Conservation (phyloP, 2,797 vertebrate genomes). For the Gallinago nigripennis region DNA sequence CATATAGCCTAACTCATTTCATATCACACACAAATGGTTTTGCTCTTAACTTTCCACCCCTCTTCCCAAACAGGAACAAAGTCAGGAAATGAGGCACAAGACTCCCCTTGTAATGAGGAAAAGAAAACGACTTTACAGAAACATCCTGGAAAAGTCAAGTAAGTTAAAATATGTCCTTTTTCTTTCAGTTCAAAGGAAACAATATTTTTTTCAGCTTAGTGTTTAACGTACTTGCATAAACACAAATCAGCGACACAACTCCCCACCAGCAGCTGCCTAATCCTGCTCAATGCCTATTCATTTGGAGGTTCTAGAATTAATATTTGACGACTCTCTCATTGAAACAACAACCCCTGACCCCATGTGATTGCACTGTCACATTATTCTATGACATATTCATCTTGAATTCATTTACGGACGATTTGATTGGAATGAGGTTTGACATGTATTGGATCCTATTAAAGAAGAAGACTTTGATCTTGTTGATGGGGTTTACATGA, state of each 20-base stretch:
- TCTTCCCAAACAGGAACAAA: slow-evolving; percentile 71
- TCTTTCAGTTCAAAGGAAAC: slow-evolving; percentile 28
- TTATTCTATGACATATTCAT: slow-evolving; percentile 85
- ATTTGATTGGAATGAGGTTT: slow-evolving; percentile 84
- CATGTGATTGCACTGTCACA: slow-evolving; percentile 82
- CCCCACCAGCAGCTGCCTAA: slow-evolving; percentile 74
- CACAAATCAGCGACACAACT: slow-evolving; percentile 74
- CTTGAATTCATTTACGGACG: slow-evolving; percentile 82
- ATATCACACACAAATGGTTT: neutral
- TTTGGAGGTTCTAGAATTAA: slow-evolving; percentile 82
- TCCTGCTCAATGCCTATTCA: slow-evolving; percentile 78
- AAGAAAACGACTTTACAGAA: slow-evolving; percentile 75
- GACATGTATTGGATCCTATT: slow-evolving; percentile 82
- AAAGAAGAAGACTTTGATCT: slow-evolving; percentile 83
- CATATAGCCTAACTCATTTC: neutral
- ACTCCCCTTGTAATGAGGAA: slow-evolving; percentile 74
- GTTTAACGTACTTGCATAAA: slow-evolving; percentile 70
- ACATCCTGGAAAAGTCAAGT: slow-evolving; percentile 77
- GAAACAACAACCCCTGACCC: slow-evolving; percentile 83
- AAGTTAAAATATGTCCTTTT: slow-evolving; percentile 71
- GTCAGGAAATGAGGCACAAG: slow-evolving; percentile 76
- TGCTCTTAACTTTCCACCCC: slow-evolving; percentile 31
- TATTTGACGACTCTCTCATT: slow-evolving; percentile 84
- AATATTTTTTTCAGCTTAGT: slow-evolving; percentile 58
- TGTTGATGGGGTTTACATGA: slow-evolving; percentile 83